Evolutionary conservation across 2,797 vertebrate genomes (phyloP).

Genomic region (Amniataba percoides): DNA sequence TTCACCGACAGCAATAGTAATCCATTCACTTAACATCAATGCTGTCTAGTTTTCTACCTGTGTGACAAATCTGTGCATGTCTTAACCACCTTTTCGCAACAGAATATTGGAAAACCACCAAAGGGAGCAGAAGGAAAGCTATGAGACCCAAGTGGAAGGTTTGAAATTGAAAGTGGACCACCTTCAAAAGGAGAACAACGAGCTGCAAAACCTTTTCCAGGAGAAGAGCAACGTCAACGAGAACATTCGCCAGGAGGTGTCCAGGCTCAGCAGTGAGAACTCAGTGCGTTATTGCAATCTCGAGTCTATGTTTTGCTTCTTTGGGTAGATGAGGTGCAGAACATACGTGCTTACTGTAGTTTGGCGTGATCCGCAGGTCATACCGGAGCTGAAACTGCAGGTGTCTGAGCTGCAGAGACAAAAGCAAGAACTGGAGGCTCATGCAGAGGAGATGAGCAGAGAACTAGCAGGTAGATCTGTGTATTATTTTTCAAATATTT

Average conservation of each 20-base stretch:
- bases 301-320: fast-evolving
- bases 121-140: conserved; percentile 90
- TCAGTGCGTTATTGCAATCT: conserved; percentile 79
- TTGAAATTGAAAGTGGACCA: conserved; percentile 91
- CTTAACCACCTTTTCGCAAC: conserved; percentile 19
- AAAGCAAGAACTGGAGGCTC: conserved; percentile 90
- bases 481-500: neutral
- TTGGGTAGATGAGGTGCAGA: neutral
- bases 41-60: neutral
- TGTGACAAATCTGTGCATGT: neutral
- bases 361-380: conserved; percentile 83
- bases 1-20: neutral
- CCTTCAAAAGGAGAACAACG: conserved; percentile 91
- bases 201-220: conserved; percentile 91
- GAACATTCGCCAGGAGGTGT: conserved; percentile 90
- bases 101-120: conserved; percentile 92
- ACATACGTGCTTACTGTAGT: neutral
- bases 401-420: conserved; percentile 93
- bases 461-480: conserved; percentile 86
- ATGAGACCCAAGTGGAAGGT: conserved; percentile 90
- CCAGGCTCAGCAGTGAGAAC: conserved; percentile 92
- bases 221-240: conserved; percentile 93
- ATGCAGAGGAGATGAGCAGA: conserved; percentile 83
- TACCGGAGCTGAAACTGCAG: conserved; percentile 92
- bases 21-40: neutral